Conservation (phyloP, 1,140 invertebrate species). For the Reticulitermes speratus region DNA sequence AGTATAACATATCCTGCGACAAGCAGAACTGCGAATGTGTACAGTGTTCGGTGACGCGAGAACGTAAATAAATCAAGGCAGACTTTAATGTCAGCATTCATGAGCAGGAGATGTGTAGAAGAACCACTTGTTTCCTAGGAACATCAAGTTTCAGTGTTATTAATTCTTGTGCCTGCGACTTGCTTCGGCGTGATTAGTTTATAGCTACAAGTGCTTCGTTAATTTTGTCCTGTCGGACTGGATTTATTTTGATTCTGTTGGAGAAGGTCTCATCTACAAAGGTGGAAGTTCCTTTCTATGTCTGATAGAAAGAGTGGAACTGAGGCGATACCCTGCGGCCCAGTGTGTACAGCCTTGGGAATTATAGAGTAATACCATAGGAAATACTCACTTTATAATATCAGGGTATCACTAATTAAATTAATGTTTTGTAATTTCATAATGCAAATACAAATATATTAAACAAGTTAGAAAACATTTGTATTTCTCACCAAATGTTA, state of each 20-base stretch:
- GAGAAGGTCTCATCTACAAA: not conserved
- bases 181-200: not conserved
- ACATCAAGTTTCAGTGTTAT: not conserved
- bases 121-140: not conserved
- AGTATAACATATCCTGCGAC: not conserved
- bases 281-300: too few relatives aligned
- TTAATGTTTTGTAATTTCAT: too few relatives aligned
- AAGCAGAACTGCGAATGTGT: not conserved
- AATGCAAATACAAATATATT: too few relatives aligned
- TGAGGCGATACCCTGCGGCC: too few relatives aligned
- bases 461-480: too few relatives aligned
- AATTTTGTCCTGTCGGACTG: conserved; percentile 3
- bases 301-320: too few relatives aligned
- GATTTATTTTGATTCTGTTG: not conserved
- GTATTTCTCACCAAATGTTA: too few relatives aligned
- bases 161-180: not conserved
- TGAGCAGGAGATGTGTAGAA: not conserved
- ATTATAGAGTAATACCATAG: too few relatives aligned
- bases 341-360: too few relatives aligned
- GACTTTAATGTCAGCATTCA: not conserved
- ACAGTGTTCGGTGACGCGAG: not conserved
- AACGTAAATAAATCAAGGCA: not conserved
- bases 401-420: too few relatives aligned
- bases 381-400: too few relatives aligned
- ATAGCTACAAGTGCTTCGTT: not conserved